phyloP scores from a whole-genome alignment of 2,113 vertebrate species.

The Macrotis lagotis region DNA sequence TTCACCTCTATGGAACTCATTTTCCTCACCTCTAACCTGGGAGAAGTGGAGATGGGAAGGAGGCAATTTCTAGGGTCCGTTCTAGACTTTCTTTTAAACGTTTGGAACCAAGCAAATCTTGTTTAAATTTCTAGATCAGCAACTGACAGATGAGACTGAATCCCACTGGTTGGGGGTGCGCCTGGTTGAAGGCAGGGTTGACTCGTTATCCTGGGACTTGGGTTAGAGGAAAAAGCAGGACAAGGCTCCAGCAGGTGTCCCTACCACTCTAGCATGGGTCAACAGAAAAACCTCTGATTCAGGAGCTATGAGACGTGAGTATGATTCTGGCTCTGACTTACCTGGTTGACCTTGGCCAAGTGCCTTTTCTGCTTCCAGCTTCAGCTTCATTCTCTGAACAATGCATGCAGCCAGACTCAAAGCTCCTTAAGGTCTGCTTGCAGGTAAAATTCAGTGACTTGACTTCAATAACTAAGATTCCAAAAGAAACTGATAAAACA shows the following conservation, averaged over 20 bases:
- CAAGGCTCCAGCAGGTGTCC: not conserved
- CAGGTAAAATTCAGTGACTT: not conserved
- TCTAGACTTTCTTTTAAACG: no score
- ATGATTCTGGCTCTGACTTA: no score
- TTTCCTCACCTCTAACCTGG: no score
- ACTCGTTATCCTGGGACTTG: not conserved
- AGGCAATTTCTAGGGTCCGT: not conserved
- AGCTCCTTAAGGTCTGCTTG: no score
- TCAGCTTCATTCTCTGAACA: not conserved
- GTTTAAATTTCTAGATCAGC: not conserved
- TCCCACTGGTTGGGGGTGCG: not conserved
- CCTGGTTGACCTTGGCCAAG: no score
- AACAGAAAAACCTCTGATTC: not conserved
- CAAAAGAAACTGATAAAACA: not conserved
- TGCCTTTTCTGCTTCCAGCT: no score
- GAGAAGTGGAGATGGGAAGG: no score
- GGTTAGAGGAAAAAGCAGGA: not conserved
- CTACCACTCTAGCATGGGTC: accelerated
- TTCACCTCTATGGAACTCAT: not conserved
- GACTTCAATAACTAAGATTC: not conserved
- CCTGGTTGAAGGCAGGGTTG: not conserved
- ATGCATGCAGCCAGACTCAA: not conserved
- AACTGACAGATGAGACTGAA: not conserved
- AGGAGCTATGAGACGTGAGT: no score
- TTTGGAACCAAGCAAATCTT: not conserved